phyloP scores from a whole-genome alignment of 2,113 vertebrate genomes.

The Phalacrocorax aristotelis region DNA sequence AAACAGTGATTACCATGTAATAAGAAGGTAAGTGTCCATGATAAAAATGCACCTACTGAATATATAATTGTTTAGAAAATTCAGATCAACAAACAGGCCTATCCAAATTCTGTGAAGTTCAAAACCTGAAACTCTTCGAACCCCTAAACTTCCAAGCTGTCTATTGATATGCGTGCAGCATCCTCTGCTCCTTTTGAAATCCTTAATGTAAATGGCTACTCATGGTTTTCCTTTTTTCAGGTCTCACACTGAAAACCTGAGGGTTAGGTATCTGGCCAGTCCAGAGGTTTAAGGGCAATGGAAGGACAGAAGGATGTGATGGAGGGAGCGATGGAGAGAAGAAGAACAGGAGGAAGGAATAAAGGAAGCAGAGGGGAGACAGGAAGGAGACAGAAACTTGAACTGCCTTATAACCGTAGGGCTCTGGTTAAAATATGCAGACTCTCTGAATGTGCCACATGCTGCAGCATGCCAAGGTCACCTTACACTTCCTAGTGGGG shows the following conservation, averaged over 20 bases:
- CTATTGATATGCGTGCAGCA: rapidly evolving
- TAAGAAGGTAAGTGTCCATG: neutral
- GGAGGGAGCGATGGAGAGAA: neutral
- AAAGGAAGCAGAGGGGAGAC: neutral
- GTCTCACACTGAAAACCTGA: neutral
- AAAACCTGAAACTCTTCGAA: neutral
- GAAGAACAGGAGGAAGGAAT: neutral
- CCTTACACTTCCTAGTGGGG: neutral
- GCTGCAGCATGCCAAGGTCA: neutral
- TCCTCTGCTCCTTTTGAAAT: neutral
- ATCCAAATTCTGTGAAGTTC: neutral
- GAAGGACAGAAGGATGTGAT: neutral
- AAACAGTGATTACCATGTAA: neutral
- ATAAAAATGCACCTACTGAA: neutral
- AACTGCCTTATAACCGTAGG: neutral
- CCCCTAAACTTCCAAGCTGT: neutral
- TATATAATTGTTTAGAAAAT: neutral
- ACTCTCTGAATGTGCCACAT: rapidly evolving
- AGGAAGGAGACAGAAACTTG: neutral
- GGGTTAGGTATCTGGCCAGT: neutral
- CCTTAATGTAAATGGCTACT: neutral
- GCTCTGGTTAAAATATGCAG: neutral
- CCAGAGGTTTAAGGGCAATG: neutral
- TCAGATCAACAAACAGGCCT: neutral
- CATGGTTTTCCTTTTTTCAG: neutral